These are phyloP conservation scores for Diachrysia chrysitis DNA, from an alignment of 2,888 invertebrate species.

Conservation along the genomic window DNA sequence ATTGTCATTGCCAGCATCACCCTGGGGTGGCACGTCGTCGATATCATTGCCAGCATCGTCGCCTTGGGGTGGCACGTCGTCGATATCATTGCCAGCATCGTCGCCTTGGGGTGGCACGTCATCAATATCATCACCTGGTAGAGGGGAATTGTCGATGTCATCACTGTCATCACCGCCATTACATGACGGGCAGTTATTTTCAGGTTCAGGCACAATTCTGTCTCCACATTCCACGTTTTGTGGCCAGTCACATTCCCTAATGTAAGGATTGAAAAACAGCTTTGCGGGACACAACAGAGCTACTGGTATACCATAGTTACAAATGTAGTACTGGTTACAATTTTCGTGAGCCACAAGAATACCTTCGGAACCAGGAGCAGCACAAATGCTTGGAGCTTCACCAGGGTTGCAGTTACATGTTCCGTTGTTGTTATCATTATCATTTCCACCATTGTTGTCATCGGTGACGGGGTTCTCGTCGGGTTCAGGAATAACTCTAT, in stretches of 20 bases:
- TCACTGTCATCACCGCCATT: conserved; percentile 19
- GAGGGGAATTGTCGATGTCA: conserved; percentile 14
- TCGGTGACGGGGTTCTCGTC: conserved; percentile 15
- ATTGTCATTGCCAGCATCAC: conserved; percentile 24
- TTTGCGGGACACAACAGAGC: conserved; percentile 46
- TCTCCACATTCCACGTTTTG: conserved; percentile 61
- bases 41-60: conserved; percentile 28
- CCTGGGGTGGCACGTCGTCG: conserved; percentile 22
- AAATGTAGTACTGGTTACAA: conserved; percentile 68
- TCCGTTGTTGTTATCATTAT: conserved; percentile 25
- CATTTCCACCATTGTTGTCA: conserved; percentile 32
- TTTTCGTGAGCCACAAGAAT: conserved; percentile 65
- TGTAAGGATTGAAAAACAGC: conserved; percentile 59
- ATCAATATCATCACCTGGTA: conserved; percentile 3
- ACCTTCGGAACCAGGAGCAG: conserved; percentile 55
- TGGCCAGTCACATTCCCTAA: conserved; percentile 63
- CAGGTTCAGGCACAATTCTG: conserved; percentile 49
- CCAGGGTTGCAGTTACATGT: conserved; percentile 58
- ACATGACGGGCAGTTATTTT: conserved; percentile 29
- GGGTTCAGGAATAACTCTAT: conserved; percentile 46
- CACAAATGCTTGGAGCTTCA: conserved; percentile 62
- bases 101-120: conserved; percentile 21
- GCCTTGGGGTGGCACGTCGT: conserved; percentile 13
- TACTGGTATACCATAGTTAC: conserved; percentile 57
- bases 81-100: conserved; percentile 19